Evolutionary conservation across 2,888 invertebrate species (phyloP).

Genomic region (Chironomus riparius): DNA sequence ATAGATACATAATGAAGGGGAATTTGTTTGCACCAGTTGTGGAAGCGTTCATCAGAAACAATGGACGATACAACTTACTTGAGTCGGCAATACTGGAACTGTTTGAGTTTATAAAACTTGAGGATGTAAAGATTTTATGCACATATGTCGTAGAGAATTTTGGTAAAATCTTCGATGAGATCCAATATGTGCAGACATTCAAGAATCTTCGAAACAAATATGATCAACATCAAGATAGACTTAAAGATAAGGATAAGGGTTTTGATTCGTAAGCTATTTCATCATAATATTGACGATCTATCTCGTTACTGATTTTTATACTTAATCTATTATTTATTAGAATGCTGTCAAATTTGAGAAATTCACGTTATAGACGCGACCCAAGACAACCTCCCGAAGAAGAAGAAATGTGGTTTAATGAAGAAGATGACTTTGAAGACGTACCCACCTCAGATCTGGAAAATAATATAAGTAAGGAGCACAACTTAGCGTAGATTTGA

Average conservation of each 20-base stretch:
- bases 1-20: constrained; percentile 82
- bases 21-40: constrained; percentile 93
- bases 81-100: constrained; percentile 98
- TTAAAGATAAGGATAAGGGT: constrained; percentile 76
- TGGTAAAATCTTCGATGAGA: constrained; percentile 85
- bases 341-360: constrained; percentile 72
- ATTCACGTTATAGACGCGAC: constrained; percentile 76
- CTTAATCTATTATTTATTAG: constrained; percentile 42
- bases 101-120: constrained; percentile 96
- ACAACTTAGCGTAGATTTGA: not conserved
- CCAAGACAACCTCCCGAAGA: constrained; percentile 92
- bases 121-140: constrained; percentile 83
- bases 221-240: constrained; percentile 84
- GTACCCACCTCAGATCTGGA: constrained; percentile 51
- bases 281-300: not conserved
- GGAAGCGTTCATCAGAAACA: constrained; percentile 92
- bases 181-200: constrained; percentile 98
- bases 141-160: constrained; percentile 95
- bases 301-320: not conserved
- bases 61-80: constrained; percentile 94
- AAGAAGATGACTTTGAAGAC: constrained; percentile 88
- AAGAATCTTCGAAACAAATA: constrained; percentile 80
- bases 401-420: constrained; percentile 98
- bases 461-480: constrained; percentile 40
- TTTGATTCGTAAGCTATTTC: constrained; percentile 52